A percentile compares a stretch with the other conserved stretches of the same genome.
Evolutionary conservation across 2,113 vertebrate species (phyloP).

Genomic region (Heliornis fulica): DNA sequence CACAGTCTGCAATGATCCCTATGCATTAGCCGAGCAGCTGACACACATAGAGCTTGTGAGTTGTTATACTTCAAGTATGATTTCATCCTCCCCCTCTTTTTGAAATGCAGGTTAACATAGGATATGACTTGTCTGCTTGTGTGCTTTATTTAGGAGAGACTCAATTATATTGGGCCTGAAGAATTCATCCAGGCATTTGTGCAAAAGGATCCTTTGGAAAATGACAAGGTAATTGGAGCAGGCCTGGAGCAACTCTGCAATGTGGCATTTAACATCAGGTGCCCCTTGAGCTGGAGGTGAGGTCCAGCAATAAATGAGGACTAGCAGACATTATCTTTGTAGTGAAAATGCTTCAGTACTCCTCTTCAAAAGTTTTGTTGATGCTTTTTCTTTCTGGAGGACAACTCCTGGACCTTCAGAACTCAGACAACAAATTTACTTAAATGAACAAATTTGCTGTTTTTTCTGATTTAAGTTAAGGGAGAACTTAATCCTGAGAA

Average conservation of each 20-base stretch:
- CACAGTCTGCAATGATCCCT: conserved; percentile 89
- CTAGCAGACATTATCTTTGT: not conserved
- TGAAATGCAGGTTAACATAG: not conserved
- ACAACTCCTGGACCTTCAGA: not conserved
- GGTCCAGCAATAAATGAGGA: not conserved
- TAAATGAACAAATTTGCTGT: not conserved
- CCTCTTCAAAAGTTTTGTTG: not conserved
- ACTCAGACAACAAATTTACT: not conserved
- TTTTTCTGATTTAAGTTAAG: not conserved
- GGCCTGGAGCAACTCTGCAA: not conserved
- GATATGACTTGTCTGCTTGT: not conserved
- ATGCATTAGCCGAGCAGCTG: conserved; percentile 91
- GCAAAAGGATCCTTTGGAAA: conserved; percentile 88
- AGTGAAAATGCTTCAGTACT: not conserved
- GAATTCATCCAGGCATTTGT: conserved; percentile 93
- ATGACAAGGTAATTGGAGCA: conserved; percentile 82
- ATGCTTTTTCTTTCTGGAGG: not conserved
- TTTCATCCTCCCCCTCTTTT: not conserved
- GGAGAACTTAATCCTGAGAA: not conserved
- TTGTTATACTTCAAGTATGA: not conserved
- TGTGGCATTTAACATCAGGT: not conserved
- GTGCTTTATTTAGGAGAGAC: conserved; percentile 81
- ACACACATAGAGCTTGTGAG: conserved; percentile 94
- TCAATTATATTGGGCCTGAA: conserved; percentile 94
- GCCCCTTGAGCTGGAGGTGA: not conserved